These are phyloP conservation scores for Kryptolebias ocellatus DNA, from an alignment of 2,797 vertebrate species.

Conservation along the genomic window DNA sequence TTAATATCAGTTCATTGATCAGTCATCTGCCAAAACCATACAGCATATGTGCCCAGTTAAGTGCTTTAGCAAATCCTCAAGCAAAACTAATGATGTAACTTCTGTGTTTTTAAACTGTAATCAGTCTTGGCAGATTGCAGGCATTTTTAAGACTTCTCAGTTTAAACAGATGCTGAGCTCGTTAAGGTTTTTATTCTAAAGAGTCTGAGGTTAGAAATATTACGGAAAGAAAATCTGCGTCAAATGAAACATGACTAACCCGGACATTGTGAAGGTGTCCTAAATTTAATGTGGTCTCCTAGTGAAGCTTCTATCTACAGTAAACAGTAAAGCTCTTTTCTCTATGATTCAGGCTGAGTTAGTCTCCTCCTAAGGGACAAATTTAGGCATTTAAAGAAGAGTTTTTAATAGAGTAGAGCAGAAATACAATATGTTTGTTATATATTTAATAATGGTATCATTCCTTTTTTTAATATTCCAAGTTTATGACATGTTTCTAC, in stretches of 20 bases:
- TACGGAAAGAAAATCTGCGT: no score
- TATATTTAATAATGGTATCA: background rate
- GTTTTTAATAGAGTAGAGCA: background rate
- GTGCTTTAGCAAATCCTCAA: background rate
- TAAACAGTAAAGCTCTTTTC: background rate
- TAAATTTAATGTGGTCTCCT: background rate
- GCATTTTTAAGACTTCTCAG: no score
- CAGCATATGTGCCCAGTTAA: constrained; percentile 8
- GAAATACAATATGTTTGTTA: background rate
- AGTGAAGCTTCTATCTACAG: background rate
- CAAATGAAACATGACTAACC: background rate
- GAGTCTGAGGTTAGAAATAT: no score
- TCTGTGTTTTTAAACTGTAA: no score
- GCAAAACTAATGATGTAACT: no score
- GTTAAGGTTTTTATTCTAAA: no score
- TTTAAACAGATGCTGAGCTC: no score
- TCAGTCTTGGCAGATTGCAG: no score
- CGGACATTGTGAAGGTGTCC: background rate
- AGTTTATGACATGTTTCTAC: no score
- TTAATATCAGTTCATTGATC: no score
- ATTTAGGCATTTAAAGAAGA: background rate
- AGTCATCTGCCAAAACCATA: no score
- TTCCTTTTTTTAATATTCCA: no score
- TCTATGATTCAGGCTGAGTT: background rate
- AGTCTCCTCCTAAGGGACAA: background rate